phyloP scores from a whole-genome alignment of 2,113 vertebrate genomes.

The Zeus faber region DNA sequence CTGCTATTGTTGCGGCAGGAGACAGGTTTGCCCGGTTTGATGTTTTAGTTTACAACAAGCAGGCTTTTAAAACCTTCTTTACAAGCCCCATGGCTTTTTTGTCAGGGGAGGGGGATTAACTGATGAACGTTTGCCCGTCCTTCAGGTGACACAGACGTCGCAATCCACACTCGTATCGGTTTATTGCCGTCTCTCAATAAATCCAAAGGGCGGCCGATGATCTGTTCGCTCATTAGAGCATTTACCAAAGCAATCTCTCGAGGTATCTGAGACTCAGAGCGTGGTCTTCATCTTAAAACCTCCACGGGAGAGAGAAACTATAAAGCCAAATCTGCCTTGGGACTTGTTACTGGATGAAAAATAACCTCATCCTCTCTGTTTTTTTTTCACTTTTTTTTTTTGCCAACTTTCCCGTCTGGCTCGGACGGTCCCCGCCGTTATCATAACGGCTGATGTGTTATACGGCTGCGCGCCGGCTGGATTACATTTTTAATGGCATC shows the following conservation, averaged over 20 bases:
- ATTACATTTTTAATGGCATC: constrained; percentile 78
- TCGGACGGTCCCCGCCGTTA: constrained; percentile 27
- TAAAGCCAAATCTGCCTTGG: constrained; percentile 38
- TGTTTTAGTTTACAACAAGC: constrained; percentile 66
- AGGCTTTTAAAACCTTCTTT: constrained; percentile 65
- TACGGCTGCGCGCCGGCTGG: constrained; percentile 64
- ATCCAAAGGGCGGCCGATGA: constrained; percentile 43
- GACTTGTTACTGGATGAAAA: constrained; percentile 57
- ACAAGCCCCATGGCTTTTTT: constrained; percentile 58
- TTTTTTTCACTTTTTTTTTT: constrained; percentile 52
- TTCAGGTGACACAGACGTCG: constrained; percentile 62
- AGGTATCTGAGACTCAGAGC: constrained; percentile 17
- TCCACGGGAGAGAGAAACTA: neutral
- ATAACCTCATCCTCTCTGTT: constrained; percentile 50
- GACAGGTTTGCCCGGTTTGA: constrained; percentile 67
- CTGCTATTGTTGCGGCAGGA: constrained; percentile 56
- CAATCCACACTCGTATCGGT: constrained; percentile 60
- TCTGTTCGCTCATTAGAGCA: constrained; percentile 44
- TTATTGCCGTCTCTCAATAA: constrained; percentile 43
- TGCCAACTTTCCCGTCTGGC: constrained; percentile 47
- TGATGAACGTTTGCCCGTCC: constrained; percentile 65
- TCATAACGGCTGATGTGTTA: constrained; percentile 67
- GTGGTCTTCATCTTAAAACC: constrained; percentile 20
- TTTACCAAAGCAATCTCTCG: constrained; percentile 28
- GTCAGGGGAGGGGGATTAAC: constrained; percentile 56